Evolutionary conservation across 2,888 invertebrate genomes (phyloP), one percentile per base, ranked within the genome.

Genomic region (Kuschelorhynchus macadamiae): DNA sequence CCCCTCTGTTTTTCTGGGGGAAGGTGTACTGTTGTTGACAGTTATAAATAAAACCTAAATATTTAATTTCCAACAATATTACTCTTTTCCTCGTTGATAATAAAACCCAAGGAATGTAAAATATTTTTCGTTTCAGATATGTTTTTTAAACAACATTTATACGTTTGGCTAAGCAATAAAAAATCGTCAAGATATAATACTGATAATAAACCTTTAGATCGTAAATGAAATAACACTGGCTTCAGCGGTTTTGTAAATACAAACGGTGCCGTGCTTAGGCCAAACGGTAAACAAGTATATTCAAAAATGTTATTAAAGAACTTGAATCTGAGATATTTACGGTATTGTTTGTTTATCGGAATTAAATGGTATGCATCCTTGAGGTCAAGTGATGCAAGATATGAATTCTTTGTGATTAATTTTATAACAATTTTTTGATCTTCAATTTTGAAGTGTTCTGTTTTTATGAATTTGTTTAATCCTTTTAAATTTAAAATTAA

Each of bases 181-280:
- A 75, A 70, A 64, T 75, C 74, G 39, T 75, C 73, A 18, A 75
- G 41, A 52, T 72, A 75, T n/a, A 75, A 33, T 11, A 70, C 70
- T 18, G 71, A 74, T 4, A 69, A 16, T 7, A 75, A 64, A 21
- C 70, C 61, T 56, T 60, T 30, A 7, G 39, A 21, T 21, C 70
- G 56, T 42, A 70, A 41, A 44, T 17, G 39, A 33, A 21, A 14
- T 9, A 71, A 16, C 11, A 67, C 56, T 2, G 71, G 71, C 44
- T 72, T 73, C 52, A 72, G 32, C 41, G 71, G 16, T 47, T 71
- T 73, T 11, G 72, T 74, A 39, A 73, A 74, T 12, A 68, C n/a
- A 33, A 50, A 57, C 11, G 74, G 74, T 9, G 30, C 33, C 72
- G 72, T 14, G 32, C 33, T 67, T 18, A 73, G 39, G n/a, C 73